A percentile compares a stretch with the other conserved stretches of the same genome.
Conservation (phyloP, 1,140 invertebrate genomes). For the Meloidogyne exigua region DNA sequence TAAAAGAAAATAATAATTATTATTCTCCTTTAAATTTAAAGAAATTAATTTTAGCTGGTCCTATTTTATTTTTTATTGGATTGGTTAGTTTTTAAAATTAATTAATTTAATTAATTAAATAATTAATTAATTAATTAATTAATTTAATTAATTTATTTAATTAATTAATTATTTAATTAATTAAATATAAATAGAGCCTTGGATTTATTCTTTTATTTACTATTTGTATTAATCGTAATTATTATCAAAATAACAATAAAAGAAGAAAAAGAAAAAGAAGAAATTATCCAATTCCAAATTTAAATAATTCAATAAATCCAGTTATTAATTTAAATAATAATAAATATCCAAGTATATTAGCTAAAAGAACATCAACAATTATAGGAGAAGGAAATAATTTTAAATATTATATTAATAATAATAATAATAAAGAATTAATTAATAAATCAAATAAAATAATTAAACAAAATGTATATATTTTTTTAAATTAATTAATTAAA, state of each 20-base stretch:
- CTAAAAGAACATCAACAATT: background rate
- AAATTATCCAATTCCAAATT: background rate
- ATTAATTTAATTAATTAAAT: background rate
- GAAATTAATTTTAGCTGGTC: slow-evolving; percentile 13
- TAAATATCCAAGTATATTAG: slow-evolving; percentile 5
- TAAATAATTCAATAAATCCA: background rate
- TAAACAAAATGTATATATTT: background rate
- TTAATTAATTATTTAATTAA: background rate
- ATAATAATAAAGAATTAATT: no score
- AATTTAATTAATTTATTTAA: background rate
- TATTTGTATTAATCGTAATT: background rate
- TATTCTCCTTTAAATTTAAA: background rate
- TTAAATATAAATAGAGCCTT: background rate
- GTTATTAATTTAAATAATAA: background rate
- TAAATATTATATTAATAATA: no score
- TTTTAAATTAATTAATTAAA: background rate
- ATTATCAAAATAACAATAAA: background rate
- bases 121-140: no score
- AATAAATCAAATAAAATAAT: background rate
- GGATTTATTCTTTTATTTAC: background rate
- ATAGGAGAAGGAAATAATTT: background rate
- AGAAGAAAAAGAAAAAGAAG: background rate
- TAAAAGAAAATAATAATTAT: background rate
- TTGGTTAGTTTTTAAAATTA: background rate
- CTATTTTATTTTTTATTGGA: slow-evolving; percentile 15